Evolutionary conservation across 2,113 vertebrate species (phyloP).

Genomic region (Onychostoma macrolepis): DNA sequence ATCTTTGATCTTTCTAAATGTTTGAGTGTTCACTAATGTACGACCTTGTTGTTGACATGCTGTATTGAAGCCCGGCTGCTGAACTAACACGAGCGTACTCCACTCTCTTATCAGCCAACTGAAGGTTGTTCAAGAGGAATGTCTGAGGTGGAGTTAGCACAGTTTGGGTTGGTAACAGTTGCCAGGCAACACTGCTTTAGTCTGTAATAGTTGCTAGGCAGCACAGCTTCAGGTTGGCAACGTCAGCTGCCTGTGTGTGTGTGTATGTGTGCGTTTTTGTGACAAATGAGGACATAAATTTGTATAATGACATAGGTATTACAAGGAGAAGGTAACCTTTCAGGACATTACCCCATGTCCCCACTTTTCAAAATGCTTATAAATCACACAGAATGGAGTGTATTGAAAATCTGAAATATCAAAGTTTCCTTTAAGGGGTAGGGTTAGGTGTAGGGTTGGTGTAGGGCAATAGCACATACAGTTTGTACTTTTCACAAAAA

Average conservation of each 20-base stretch:
- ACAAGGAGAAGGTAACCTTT: no score
- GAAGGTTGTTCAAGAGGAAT: conserved; percentile 6
- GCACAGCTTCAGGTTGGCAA: conserved; percentile 13
- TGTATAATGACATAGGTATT: no score
- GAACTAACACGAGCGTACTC: not conserved
- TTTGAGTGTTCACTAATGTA: not conserved
- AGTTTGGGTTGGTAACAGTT: conserved; percentile 23
- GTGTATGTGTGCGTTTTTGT: not conserved
- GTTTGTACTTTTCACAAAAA: no score
- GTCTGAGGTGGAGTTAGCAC: conserved; percentile 48
- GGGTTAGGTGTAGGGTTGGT: no score
- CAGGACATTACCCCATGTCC: no score
- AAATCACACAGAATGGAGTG: no score
- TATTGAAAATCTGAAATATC: no score
- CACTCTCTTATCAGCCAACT: not conserved
- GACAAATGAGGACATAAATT: no score
- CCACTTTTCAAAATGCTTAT: no score
- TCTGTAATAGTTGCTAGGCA: conserved; percentile 20
- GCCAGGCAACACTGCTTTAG: conserved; percentile 24
- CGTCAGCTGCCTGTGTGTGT: not conserved
- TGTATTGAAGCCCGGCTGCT: not conserved
- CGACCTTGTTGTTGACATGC: not conserved
- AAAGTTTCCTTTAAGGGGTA: no score
- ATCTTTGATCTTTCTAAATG: not conserved
- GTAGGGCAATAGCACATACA: no score